These are phyloP conservation scores for Tenthredo notha DNA, from an alignment of 2,888 invertebrate species.

Conservation along the genomic window DNA sequence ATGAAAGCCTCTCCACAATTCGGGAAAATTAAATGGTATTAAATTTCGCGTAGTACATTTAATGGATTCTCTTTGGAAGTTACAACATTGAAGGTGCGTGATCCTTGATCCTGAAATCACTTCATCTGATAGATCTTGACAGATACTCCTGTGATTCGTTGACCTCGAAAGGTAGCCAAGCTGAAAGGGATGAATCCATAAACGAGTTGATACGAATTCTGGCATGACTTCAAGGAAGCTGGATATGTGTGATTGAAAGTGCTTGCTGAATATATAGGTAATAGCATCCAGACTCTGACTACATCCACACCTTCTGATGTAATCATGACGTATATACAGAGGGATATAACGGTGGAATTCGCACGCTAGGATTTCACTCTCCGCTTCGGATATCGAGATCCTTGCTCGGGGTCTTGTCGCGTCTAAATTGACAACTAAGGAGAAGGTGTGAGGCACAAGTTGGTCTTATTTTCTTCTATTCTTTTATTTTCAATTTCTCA, in stretches of 20 bases:
- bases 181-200: not conserved
- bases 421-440: constrained; percentile 11
- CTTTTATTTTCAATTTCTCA: not conserved
- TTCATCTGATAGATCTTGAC: not conserved
- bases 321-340: not conserved
- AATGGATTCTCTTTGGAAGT: not conserved
- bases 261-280: constrained; percentile 2
- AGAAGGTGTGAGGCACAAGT: not conserved
- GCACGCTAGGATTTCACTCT: not conserved
- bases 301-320: constrained; percentile 13
- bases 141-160: not conserved
- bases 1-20: not conserved
- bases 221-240: not conserved
- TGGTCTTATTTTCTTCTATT: not conserved
- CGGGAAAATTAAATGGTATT: not conserved
- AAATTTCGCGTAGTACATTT: not conserved
- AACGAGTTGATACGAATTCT: not conserved
- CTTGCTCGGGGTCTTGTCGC: constrained; percentile 13
- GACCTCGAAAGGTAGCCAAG: not conserved
- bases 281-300: not conserved
- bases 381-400: constrained; percentile 15
- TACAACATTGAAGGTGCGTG: not conserved
- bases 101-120: not conserved
- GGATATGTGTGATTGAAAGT: constrained; percentile 25
- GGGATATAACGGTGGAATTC: not conserved